phyloP scores from a whole-genome alignment of 2,888 invertebrate genomes.

The Gymnocheta viridis region DNA sequence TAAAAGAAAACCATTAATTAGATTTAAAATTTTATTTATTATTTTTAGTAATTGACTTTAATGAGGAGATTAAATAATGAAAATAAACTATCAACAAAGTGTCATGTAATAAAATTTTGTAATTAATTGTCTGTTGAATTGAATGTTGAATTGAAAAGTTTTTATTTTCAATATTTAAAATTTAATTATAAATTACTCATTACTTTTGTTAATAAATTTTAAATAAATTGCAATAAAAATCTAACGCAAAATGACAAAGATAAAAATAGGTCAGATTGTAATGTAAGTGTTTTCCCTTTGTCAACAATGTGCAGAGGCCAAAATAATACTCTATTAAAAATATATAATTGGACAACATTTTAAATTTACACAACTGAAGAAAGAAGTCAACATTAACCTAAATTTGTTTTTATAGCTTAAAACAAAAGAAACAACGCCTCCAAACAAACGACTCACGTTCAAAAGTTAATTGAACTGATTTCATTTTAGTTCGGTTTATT shows the following conservation, averaged over 20 bases:
- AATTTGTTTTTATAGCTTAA: slow-evolving; percentile 3
- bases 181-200: neutral
- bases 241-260: neutral
- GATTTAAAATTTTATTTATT: neutral
- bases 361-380: neutral
- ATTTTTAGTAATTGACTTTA: neutral
- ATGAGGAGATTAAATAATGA: neutral
- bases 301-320: neutral
- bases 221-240: neutral
- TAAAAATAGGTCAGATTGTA: slow-evolving; percentile 25
- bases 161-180: neutral
- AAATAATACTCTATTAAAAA: neutral
- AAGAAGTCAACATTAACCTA: neutral
- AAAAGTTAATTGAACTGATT: slow-evolving; percentile 71
- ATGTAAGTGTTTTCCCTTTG: neutral
- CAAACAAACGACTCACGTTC: slow-evolving; percentile 64
- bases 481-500: slow-evolving; percentile 43
- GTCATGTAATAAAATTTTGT: neutral
- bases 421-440: slow-evolving; percentile 54
- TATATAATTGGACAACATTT: neutral
- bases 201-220: neutral
- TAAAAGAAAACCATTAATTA: neutral
- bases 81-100: neutral
- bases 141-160: neutral
- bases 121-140: neutral